Evolutionary conservation across 2,113 vertebrate genomes (phyloP).

Genomic region (cattle (Bos taurus)): DNA sequence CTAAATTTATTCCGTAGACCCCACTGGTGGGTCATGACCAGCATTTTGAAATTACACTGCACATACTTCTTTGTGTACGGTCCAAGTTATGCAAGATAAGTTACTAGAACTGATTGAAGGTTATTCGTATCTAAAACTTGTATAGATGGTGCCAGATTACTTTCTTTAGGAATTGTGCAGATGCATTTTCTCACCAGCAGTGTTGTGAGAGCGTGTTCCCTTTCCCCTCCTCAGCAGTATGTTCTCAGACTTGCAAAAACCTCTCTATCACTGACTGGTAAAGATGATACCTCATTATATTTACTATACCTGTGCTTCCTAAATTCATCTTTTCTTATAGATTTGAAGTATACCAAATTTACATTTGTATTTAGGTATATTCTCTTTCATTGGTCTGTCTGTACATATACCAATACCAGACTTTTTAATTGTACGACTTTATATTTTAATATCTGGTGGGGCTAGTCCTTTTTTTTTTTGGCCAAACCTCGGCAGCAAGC

Average conservation of each 20-base stretch:
- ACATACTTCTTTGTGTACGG: neutral
- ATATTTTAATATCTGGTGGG: neutral
- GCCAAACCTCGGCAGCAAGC: neutral
- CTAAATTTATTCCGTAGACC: neutral
- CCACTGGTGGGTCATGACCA: neutral
- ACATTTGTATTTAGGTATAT: neutral
- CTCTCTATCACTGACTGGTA: neutral
- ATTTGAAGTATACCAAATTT: neutral
- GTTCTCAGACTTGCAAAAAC: neutral
- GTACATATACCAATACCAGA: neutral
- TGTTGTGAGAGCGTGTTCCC: fast-evolving
- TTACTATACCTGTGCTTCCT: neutral
- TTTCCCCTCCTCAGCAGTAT: neutral
- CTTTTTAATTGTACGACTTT: neutral
- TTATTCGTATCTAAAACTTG: fast-evolving
- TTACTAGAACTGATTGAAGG: neutral
- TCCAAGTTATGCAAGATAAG: neutral
- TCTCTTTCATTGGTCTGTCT: neutral
- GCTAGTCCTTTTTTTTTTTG: neutral
- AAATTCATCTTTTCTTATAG: neutral
- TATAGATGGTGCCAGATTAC: fast-evolving
- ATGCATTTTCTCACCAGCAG: neutral
- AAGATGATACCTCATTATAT: neutral
- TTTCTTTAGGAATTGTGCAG: neutral
- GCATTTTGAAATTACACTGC: neutral